Base-by-base conservation (phyloP, 2,797 vertebrate species). In the Sebastes melanostomus region DNA sequence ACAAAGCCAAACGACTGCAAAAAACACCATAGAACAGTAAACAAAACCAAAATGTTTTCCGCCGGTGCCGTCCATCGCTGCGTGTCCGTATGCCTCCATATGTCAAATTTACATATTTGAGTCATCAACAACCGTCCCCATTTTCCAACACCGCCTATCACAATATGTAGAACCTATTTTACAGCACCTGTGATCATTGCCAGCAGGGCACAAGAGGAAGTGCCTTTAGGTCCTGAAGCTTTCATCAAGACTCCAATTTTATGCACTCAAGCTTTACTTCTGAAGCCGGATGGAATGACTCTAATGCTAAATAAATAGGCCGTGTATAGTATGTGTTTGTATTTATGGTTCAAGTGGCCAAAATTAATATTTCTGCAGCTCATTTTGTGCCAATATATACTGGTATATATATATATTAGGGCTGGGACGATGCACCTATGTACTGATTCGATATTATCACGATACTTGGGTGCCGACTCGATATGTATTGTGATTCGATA, bases 1-100 rank as follows among this genome's bases (percentile, higher is more conserved):
- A 90, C 84, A 81, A 92, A 92, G 88, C 84, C 86, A 82, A 92
- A 90, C 66, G 10, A 88, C 85, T 76, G 85, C 90, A 87, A 86
- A 87, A 92, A 92, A 92, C 88, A 81, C 82, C 81, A 87, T 20
- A 84, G 25, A 90, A 89, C 82, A 87, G 85, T 52, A 73, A 92
- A 90, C 73, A 78, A 81, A 91, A 78, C 69, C 66, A 30, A 46
- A 73, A 55, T 30, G 55, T 66, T 58, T 58, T 36, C 42, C 2
- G 6, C 27, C 24, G 10, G 54, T 66, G 18, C 38, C 2, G 34
- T 87, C 76, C 65, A 1, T 42, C 2, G 30, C 3, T 10, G n/a
- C 66, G 75, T 65, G 75, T 88, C 68, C 70, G 22, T 36, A 27
- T 60, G 72, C 63, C 73, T 79, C 80, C 36, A 0, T 38, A 13